phyloP scores from a whole-genome alignment of 2,113 vertebrate genomes.

The Thalassarche chlororhynchos region DNA sequence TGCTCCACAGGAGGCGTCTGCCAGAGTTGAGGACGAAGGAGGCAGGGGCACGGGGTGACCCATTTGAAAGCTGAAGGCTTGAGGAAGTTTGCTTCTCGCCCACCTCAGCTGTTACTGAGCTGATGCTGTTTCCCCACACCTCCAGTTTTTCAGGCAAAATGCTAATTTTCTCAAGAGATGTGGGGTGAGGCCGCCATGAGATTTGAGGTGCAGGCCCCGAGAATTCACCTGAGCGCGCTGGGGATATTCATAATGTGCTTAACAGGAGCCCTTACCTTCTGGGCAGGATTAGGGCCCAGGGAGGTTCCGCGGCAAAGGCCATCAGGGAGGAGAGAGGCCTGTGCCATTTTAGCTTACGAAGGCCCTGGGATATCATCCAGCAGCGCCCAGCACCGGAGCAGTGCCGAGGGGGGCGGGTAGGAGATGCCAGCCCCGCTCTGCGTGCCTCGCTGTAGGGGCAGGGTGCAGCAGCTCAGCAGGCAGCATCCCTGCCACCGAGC shows the following conservation, averaged over 20 bases:
- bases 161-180: not conserved
- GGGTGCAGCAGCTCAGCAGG: not conserved
- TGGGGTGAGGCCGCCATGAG: accelerated
- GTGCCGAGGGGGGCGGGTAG: accelerated
- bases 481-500: not conserved
- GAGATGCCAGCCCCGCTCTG: not conserved
- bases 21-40: not conserved
- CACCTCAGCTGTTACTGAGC: not conserved
- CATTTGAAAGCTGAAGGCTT: not conserved
- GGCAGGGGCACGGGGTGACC: accelerated
- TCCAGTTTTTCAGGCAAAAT: not conserved
- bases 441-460: not conserved
- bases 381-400: not conserved
- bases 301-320: not conserved
- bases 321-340: not conserved
- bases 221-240: not conserved
- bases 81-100: not conserved
- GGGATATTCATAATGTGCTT: accelerated
- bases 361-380: not conserved
- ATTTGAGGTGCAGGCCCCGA: not conserved
- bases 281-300: not conserved
- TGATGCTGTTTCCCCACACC: not conserved
- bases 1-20: not conserved
- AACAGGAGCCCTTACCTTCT: not conserved
- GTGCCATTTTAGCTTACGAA: not conserved